Evolutionary conservation across 2,797 vertebrate genomes (phyloP).

Genomic region (Sebastes aleutianus): DNA sequence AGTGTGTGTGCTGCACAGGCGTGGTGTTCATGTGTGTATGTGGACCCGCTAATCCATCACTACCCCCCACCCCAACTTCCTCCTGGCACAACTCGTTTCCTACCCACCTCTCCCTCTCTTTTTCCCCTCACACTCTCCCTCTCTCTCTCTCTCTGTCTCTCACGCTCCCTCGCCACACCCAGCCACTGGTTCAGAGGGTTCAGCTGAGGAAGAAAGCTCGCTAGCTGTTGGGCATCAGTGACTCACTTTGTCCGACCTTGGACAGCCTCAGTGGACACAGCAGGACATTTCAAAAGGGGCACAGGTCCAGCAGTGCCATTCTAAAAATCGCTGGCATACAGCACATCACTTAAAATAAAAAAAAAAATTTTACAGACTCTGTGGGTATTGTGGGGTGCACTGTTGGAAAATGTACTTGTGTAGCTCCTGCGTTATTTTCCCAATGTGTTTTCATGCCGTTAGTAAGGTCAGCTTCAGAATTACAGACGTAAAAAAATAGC

Average conservation of each 20-base stretch:
- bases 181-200: slow-evolving; percentile 68
- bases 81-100: slow-evolving; percentile 66
- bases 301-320: slow-evolving; percentile 54
- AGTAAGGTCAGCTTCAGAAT: neutral
- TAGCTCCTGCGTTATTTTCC: slow-evolving; percentile 16
- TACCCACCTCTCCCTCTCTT: slow-evolving; percentile 34
- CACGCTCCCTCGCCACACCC: slow-evolving; percentile 57
- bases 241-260: slow-evolving; percentile 73
- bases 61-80: slow-evolving; percentile 49
- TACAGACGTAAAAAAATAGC: neutral
- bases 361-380: slow-evolving; percentile 56
- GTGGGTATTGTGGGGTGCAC: slow-evolving; percentile 45
- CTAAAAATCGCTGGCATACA: slow-evolving; percentile 43
- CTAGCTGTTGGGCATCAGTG: slow-evolving; percentile 65
- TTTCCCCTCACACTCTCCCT: slow-evolving; percentile 26
- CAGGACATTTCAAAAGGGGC: slow-evolving; percentile 58
- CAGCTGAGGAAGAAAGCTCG: slow-evolving; percentile 60
- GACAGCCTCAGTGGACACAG: slow-evolving; percentile 58
- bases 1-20: neutral
- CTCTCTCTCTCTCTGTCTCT: slow-evolving; percentile 19
- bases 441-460: neutral
- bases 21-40: slow-evolving; percentile 11
- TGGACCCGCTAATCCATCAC: slow-evolving; percentile 61
- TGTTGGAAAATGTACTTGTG: slow-evolving; percentile 21
- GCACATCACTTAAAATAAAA: slow-evolving; percentile 45